These are phyloP conservation scores for Arrhopalites spinosus DNA, from an alignment of 2,888 invertebrate species.

Conservation along the genomic window DNA sequence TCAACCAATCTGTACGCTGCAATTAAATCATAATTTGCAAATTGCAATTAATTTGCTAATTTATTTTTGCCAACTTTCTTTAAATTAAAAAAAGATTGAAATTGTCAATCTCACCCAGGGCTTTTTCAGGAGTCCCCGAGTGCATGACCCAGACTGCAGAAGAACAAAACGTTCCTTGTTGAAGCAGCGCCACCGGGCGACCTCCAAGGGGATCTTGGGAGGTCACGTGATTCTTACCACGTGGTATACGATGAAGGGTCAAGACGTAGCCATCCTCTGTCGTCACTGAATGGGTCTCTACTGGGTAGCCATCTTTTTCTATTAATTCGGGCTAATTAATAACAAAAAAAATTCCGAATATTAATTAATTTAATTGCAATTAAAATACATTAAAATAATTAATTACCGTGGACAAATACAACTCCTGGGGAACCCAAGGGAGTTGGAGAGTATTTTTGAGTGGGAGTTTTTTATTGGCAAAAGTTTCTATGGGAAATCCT, in stretches of 20 bases:
- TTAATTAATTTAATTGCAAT: too few relatives aligned
- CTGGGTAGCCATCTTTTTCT: slow-evolving; percentile 68
- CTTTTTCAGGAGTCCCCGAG: slow-evolving; percentile 59
- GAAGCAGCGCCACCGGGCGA: slow-evolving; percentile 56
- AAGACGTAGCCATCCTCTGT: slow-evolving; percentile 85
- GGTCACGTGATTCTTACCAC: slow-evolving; percentile 60
- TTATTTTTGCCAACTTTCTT: too few relatives aligned
- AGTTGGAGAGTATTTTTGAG: too few relatives aligned
- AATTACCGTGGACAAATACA: too few relatives aligned
- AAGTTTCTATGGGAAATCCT: too few relatives aligned
- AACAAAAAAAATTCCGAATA: slow-evolving; percentile 14
- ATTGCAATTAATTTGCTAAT: too few relatives aligned
- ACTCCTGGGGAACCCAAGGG: too few relatives aligned
- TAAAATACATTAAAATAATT: too few relatives aligned
- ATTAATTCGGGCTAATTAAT: slow-evolving; percentile 64
- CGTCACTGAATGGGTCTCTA: slow-evolving; percentile 72
- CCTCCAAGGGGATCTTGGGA: slow-evolving; percentile 45
- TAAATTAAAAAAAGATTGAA: too few relatives aligned
- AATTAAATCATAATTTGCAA: too few relatives aligned
- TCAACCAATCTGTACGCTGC: slow-evolving; percentile 59
- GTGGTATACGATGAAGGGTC: slow-evolving; percentile 79
- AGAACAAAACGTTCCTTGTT: slow-evolving; percentile 62
- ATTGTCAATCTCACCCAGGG: slow-evolving; percentile 57
- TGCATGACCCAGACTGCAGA: slow-evolving; percentile 62
- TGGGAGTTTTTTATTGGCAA: too few relatives aligned